Evolutionary conservation across 2,888 invertebrate species (phyloP).

Genomic region (Pristionchus exspectatus): DNA sequence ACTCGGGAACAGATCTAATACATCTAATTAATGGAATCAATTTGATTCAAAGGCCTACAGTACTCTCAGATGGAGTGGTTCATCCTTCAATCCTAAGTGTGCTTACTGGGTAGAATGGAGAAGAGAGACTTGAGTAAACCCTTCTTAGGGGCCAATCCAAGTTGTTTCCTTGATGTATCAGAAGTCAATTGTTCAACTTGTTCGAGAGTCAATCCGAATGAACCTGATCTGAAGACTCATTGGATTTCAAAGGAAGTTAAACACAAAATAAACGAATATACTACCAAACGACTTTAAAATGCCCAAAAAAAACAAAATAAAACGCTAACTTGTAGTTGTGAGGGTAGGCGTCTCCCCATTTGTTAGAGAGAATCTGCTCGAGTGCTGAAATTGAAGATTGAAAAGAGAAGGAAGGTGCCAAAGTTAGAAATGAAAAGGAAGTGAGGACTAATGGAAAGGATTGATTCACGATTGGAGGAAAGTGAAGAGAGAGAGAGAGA

Average conservation of each 20-base stretch:
- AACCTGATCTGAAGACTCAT: conserved; percentile 14
- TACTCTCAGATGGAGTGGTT: neutral
- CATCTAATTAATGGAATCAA: neutral
- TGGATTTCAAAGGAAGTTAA: neutral
- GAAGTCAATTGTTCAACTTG: conserved; percentile 47
- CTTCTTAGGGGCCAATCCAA: conserved; percentile 41
- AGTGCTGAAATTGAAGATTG: conserved; percentile 62
- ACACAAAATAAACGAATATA: neutral
- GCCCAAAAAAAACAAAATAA: neutral
- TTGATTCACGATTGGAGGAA: conserved; percentile 33
- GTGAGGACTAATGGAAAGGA: conserved; percentile 19
- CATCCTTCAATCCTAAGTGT: neutral
- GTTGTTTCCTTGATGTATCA: neutral
- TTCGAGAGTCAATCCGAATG: conserved; percentile 40
- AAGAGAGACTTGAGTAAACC: conserved; percentile 13
- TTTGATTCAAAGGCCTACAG: neutral
- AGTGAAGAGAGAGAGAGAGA: neutral
- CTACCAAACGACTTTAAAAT: neutral
- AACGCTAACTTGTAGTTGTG: conserved; percentile 63
- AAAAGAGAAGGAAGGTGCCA: neutral
- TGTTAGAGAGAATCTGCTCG: conserved; percentile 68
- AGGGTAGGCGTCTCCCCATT: conserved; percentile 67
- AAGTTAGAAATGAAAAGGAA: conserved; percentile 10
- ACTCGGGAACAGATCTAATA: conserved; percentile 20
- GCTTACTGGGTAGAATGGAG: conserved; percentile 45